Evolutionary conservation across 2,113 vertebrate genomes (phyloP), one percentile per base, ranked within the genome.

Genomic region (Trogon melanurus): DNA sequence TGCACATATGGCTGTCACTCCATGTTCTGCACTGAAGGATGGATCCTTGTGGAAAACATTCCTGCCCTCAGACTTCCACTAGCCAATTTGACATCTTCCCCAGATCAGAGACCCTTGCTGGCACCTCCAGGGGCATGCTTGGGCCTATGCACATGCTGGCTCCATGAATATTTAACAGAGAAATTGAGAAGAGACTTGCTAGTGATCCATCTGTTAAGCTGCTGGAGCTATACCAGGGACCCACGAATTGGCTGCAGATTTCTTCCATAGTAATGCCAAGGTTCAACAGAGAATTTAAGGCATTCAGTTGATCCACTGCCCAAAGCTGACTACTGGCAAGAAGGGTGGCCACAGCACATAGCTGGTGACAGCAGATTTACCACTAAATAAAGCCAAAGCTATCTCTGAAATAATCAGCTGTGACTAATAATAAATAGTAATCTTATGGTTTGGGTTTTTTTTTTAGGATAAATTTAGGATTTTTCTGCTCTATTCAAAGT

Each of bases 121-220:
- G 95, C 89, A 96, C 86, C 96, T 97, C 94, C 75, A 92, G 95
- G 93, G 93, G 94, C 75, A 95, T 65, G 64, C 79, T 91, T 82
- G 88, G 83, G 78, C 94, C 96, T 88, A 78, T 95, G 93, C 54
- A 26, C 96, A 98, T 90, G 97, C 96, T 98, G 97, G 78, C 65
- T 94, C 86, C 88, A 96, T 97, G 96, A 97, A 98, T 98, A 98
- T 98, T 98, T 98, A 97, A 98, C 95, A 97, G 93, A 95, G 91
- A 97, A 93, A 95, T 98, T 96, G 96, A 97, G 95, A 97, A 92
- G 85, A 97, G 85, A 79, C 90, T 96, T 96, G 79, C 91, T 96
- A 95, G 93, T 95, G 81, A 97, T 97, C 96, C 97, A 98, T 98
- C 97, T 97, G 97, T 96, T 97, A 96, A 97, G 93, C 96, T 97